A percentile compares a stretch with the other conserved stretches of the same genome.
phyloP scores from a whole-genome alignment of 2,888 invertebrate genomes.

The Rhopalosiphum nymphaeae region DNA sequence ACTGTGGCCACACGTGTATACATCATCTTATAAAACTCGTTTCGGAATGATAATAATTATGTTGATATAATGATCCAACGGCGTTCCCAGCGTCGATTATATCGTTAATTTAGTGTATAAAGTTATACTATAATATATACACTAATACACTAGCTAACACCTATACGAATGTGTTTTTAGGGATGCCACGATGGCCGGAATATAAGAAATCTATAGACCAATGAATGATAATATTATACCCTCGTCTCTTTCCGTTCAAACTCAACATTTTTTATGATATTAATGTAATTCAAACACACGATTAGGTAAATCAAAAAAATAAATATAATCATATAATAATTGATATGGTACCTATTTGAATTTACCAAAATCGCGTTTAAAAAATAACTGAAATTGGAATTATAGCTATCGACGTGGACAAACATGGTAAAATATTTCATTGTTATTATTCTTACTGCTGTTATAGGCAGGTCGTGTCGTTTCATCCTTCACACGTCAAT shows the following conservation, averaged over 20 bases:
- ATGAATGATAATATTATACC: background rate
- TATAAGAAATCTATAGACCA: background rate
- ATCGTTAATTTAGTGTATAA: background rate
- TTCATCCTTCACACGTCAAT: background rate
- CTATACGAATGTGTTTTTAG: background rate
- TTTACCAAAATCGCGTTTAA: background rate
- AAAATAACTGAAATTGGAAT: background rate
- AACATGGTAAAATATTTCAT: background rate
- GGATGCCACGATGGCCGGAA: background rate
- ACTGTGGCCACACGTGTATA: background rate
- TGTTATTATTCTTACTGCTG: background rate
- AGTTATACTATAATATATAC: background rate
- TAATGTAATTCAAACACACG: background rate
- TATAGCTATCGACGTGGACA: background rate
- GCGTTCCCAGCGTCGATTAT: background rate
- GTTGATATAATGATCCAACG: background rate
- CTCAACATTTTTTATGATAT: background rate
- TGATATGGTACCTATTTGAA: background rate
- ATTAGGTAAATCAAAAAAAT: background rate
- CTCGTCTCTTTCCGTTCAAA: background rate
- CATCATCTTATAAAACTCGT: background rate
- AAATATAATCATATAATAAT: background rate
- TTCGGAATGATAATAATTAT: background rate
- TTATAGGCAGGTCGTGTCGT: background rate
- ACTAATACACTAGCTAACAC: background rate